Evolutionary conservation across 1,140 invertebrate genomes (phyloP).

Genomic region (Leptinotarsa defecta): DNA sequence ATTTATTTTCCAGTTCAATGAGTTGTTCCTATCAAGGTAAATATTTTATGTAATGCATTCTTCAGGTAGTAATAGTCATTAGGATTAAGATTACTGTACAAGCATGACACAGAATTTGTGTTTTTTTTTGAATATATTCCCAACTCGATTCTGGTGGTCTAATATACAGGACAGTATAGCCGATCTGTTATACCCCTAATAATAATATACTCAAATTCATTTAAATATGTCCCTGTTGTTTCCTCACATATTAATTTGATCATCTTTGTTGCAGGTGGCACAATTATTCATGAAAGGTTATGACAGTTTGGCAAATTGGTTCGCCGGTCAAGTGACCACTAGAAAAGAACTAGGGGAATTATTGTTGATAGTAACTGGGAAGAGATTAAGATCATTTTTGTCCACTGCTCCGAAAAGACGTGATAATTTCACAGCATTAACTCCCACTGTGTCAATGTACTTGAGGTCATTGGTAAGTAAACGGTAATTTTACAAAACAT

Average conservation of each 20-base stretch:
- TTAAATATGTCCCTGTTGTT: not conserved
- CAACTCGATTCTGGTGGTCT: too few species aligned
- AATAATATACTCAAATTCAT: not conserved
- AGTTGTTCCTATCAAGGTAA: too few species aligned
- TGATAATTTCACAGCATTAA: constrained; percentile 70
- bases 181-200: not conserved
- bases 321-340: constrained; percentile 69
- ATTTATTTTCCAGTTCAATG: too few species aligned
- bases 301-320: constrained; percentile 77
- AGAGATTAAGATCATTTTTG: constrained; percentile 69
- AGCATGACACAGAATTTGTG: too few species aligned
- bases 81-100: too few species aligned
- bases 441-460: constrained; percentile 71
- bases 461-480: constrained; percentile 70
- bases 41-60: too few species aligned
- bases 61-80: too few species aligned
- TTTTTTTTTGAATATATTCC: not conserved
- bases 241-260: not conserved
- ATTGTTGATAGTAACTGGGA: constrained; percentile 73
- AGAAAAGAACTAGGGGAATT: constrained; percentile 66
- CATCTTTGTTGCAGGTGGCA: constrained; percentile 57
- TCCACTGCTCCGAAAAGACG: constrained; percentile 62
- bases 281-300: constrained; percentile 78
- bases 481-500: not conserved
- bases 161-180: not conserved